Base-by-base conservation (phyloP, 1,140 invertebrate genomes). In the Panulirus ornatus region DNA sequence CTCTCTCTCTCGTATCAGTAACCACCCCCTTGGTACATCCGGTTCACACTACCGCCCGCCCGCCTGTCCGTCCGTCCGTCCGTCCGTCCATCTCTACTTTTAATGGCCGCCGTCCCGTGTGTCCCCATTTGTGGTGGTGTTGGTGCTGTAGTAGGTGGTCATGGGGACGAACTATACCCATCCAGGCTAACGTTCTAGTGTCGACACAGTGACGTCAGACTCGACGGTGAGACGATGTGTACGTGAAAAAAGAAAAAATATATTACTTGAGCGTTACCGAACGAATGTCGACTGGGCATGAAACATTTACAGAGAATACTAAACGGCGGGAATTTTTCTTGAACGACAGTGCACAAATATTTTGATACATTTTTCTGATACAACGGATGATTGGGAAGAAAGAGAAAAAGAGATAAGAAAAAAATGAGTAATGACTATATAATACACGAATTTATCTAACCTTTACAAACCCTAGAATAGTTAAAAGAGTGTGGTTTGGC, bases 1-100 rank as follows among this genome's bases (percentile, higher is more conserved):
- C 75, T 78, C n/a, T 44, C 27, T 44, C 16, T 22, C 38, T 73
- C 6, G 40, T 75, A 66, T 66, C 58, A 66, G 58, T 66, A 66
- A 5, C 58, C n/a, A 27, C n/a, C n/a, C 58, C 58, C 58, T 30
- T 11, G n/a, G n/a, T 8, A 66, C n/a, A 27, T 66, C 27, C 58
- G n/a, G 58, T 27, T 22, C 19, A 58, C 1, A 27, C n/a, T 9
- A n/a, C 58, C 58, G 58, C 58, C 58, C 58, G 9, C 58, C 58
- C n/a, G 54, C 54, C 19, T 14, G 16, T 58, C 3, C 54, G 16
- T 58, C 54, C 19, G n/a, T 22, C 16, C 54, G 11, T 22, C 54
- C 54, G 0, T 22, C 16, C n/a, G n/a, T n/a, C n/a, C n/a, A n/a
- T n/a, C n/a, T n/a, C n/a, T n/a, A n/a, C n/a, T n/a, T n/a, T n/a